Base-by-base conservation (phyloP, 2,888 invertebrate species). In the Parochlus steinenii region DNA sequence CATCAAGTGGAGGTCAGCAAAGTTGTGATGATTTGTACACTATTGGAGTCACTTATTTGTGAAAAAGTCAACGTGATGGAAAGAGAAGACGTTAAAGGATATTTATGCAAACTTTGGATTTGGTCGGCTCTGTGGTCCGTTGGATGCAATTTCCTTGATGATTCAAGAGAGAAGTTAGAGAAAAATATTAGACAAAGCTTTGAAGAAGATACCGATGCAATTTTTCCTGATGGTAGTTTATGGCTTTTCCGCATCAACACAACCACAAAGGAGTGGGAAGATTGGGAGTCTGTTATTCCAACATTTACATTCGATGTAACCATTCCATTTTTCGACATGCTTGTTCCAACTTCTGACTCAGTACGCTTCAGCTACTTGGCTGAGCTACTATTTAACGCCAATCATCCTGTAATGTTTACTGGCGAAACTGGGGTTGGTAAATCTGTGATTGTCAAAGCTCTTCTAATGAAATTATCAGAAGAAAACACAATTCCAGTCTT, bases 391-490 rank as follows among this genome's bases (percentile, higher is more conserved):
- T 63, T 89, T 11, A 59, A 69, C 6, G 67, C 71, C 3, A 69
- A 74, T 20, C 74, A 75, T 46, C 79, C 89, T 0, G 83, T 89
- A 6, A 69, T 92, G 56, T 76, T 81, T 43, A 86, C 86, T n/a
- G 90, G 90, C n/a, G 73, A 71, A 29, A 87, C 87, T 31, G 83
- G 90, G 40, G 86, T 87, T 23, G 90, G 89, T 11, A 90, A 90
- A 64, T 83, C 89, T 1, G 78, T 83, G 4, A 71, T 89, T 37
- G 85, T 83, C 0, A 72, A 80, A 47, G 71, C 73, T 32, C 71
- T 76, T 2, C 58, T 90, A 28, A 72, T 71, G 36, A 67, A 63
- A 28, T 65, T 89, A 5, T 48, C 56, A 0, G 62, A 67, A 2
- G 71, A 69, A 1, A 54, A 61, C 27, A 80, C 74, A 49, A 69